A percentile compares a stretch with the other conserved stretches of the same genome.
phyloP scores from a whole-genome alignment of 1,140 invertebrate genomes.

The Trichogramma pretiosum region DNA sequence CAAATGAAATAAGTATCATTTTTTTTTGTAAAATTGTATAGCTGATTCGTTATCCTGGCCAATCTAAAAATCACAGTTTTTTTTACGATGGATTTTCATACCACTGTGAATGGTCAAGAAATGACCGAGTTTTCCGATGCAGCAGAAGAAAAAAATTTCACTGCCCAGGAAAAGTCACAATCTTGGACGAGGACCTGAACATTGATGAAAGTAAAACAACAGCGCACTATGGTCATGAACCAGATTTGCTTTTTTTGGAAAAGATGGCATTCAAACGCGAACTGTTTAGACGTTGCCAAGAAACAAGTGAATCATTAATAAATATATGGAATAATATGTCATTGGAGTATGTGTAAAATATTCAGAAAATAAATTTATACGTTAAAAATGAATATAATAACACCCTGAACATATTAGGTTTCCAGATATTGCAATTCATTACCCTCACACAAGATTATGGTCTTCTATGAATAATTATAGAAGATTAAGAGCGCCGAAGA shows the following conservation, averaged over 20 bases:
- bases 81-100: background rate
- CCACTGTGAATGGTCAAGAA: background rate
- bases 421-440: background rate
- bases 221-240: background rate
- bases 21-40: no score
- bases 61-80: no score
- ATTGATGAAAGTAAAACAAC: background rate
- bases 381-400: background rate
- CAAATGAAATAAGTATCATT: no score
- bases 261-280: background rate
- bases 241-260: background rate
- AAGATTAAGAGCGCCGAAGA: background rate
- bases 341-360: background rate
- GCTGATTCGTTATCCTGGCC: no score
- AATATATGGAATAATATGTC: background rate
- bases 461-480: background rate
- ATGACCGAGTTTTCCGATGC: background rate
- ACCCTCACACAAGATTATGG: background rate
- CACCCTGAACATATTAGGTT: background rate
- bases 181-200: background rate
- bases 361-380: background rate
- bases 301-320: background rate
- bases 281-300: background rate
- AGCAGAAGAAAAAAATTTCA: background rate
- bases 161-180: background rate